Conservation (phyloP, 2,113 vertebrate genomes). For the Psilopsiagon aymara region DNA sequence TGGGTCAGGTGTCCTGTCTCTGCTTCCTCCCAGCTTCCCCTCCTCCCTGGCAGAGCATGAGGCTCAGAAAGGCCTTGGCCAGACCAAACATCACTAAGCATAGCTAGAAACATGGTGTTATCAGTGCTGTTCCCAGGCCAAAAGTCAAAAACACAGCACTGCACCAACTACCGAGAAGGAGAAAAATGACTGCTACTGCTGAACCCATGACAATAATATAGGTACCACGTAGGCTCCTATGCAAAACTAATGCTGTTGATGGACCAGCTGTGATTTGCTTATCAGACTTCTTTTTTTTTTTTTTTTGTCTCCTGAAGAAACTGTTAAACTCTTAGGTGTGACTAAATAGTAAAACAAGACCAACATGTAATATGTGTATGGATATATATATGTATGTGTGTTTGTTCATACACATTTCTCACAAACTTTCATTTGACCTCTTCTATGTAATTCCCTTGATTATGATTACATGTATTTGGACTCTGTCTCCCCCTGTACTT, state of each 20-base stretch:
- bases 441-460: not conserved
- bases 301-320: not conserved
- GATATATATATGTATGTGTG: not conserved
- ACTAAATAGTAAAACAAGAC: not conserved
- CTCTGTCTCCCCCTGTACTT: not conserved
- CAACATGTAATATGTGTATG: not conserved
- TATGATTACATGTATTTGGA: not conserved
- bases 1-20: too few relatives aligned
- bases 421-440: not conserved
- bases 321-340: not conserved
- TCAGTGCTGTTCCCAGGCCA: too few relatives aligned
- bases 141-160: too few relatives aligned
- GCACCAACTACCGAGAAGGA: too few relatives aligned
- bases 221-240: not conserved
- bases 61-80: too few relatives aligned
- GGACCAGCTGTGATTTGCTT: not conserved
- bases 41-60: too few relatives aligned
- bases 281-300: not conserved
- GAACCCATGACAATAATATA: not conserved
- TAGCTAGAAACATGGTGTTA: too few relatives aligned
- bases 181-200: too few relatives aligned
- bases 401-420: not conserved
- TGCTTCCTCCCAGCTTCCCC: too few relatives aligned
- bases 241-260: not conserved
- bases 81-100: too few relatives aligned